phyloP scores from a whole-genome alignment of 92 coral and sea anemone genomes.

The Scolanthus callimorphus region DNA sequence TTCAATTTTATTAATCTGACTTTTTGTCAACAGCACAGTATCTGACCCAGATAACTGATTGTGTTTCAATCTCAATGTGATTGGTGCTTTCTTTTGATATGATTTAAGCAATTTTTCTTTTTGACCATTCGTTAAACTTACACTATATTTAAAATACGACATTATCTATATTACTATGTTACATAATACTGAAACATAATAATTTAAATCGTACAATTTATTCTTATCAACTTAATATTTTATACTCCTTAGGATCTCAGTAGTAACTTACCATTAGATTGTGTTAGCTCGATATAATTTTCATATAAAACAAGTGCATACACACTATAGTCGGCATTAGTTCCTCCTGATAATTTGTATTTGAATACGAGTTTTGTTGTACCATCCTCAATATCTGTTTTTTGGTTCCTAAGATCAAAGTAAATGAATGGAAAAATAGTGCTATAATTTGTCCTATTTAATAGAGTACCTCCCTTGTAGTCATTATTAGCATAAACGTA shows the following conservation, averaged over 20 bases:
- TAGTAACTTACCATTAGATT: too few relatives aligned
- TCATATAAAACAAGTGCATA: too few relatives aligned
- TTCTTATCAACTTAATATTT: too few relatives aligned
- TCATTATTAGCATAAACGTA: not conserved
- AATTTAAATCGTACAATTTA: not conserved
- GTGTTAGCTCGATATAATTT: not conserved
- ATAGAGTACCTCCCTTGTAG: not conserved
- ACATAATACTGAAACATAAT: not conserved
- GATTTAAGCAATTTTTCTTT: not conserved
- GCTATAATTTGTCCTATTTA: not conserved
- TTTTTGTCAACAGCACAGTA: slow-evolving; percentile 8
- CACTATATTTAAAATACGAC: not conserved
- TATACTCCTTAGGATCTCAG: too few relatives aligned
- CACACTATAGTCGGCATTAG: too few relatives aligned
- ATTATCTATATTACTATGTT: not conserved
- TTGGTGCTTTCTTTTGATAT: not conserved
- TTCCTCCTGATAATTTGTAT: not conserved
- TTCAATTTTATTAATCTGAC: slow-evolving; percentile 4
- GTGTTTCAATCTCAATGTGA: not conserved
- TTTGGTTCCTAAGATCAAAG: not conserved
- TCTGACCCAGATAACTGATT: not conserved
- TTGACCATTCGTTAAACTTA: not conserved
- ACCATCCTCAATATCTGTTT: not conserved
- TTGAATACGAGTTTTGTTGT: not conserved
- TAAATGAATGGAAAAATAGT: not conserved